Percentiles rank a stretch among this genome's conserved stretches.
phyloP scores from a whole-genome alignment of 2,797 vertebrate species.

The Podarcis siculus region DNA sequence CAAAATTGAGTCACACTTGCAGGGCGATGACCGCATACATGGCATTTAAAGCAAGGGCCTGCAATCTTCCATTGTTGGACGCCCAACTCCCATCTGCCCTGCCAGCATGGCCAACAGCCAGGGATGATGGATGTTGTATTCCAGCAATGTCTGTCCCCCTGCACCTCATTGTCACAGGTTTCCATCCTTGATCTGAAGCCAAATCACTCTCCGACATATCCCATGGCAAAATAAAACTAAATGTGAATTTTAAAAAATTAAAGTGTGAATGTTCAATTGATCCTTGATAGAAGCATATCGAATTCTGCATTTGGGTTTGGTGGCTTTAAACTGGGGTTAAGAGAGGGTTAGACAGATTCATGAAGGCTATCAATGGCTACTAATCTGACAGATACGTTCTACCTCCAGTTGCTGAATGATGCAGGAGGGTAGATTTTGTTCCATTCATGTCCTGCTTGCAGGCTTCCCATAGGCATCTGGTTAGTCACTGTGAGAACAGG shows the following conservation, averaged over 20 bases:
- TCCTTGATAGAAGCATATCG: not conserved
- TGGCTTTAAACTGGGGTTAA: too few relatives aligned
- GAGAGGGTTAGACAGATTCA: too few relatives aligned
- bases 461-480: too few relatives aligned
- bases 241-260: not conserved
- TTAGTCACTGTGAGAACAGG: too few relatives aligned
- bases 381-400: too few relatives aligned
- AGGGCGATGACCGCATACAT: not conserved
- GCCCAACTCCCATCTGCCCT: too few relatives aligned
- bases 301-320: not conserved
- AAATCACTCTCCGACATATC: not conserved
- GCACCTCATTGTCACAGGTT: not conserved
- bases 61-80: too few relatives aligned
- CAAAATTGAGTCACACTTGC: not conserved
- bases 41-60: not conserved
- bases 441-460: too few relatives aligned
- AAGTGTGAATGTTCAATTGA: not conserved
- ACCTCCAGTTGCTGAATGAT: too few relatives aligned
- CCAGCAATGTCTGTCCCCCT: too few relatives aligned
- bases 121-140: not conserved
- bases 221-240: not conserved
- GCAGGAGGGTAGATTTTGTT: too few relatives aligned
- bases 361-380: too few relatives aligned
- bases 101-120: not conserved
- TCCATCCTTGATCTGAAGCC: not conserved